A percentile compares a stretch with the other conserved stretches of the same genome.
These are phyloP conservation scores for Mixornis gularis DNA, from an alignment of 2,113 vertebrate genomes.

Conservation along the genomic window DNA sequence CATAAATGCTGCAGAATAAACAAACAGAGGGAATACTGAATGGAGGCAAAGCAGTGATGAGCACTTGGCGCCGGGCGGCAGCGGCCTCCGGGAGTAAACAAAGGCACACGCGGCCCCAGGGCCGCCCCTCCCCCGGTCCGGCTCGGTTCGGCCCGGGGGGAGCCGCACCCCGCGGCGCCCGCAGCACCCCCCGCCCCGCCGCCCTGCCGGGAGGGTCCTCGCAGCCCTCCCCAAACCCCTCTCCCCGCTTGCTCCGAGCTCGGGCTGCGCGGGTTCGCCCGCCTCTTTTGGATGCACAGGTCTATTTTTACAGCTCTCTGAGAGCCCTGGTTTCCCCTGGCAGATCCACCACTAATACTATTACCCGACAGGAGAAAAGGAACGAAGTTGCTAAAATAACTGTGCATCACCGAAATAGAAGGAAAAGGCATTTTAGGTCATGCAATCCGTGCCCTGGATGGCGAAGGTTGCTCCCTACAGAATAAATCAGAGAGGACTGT, in stretches of 20 bases:
- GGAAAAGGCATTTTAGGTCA: constrained; percentile 14
- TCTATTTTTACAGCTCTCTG: constrained; percentile 32
- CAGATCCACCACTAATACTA: neutral
- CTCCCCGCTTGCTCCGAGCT: neutral
- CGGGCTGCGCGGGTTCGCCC: neutral
- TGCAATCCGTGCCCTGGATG: neutral
- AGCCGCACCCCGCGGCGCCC: neutral
- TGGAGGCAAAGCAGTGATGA: neutral
- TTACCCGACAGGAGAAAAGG: constrained; percentile 26
- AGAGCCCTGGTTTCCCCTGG: constrained; percentile 8
- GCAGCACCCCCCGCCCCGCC: neutral
- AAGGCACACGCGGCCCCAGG: neutral
- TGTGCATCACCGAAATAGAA: neutral
- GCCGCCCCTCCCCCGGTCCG: neutral
- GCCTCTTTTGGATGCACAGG: neutral
- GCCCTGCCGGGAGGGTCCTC: too few relatives aligned
- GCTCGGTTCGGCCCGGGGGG: too few relatives aligned
- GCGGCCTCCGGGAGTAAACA: neutral
- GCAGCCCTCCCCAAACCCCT: neutral
- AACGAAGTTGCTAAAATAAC: constrained; percentile 11
- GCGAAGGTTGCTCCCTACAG: neutral
- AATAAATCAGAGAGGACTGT: neutral
- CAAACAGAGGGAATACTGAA: constrained; percentile 3
- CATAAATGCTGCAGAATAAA: neutral
- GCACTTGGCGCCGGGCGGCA: neutral